Evolutionary conservation across 2,113 vertebrate genomes (phyloP).

Genomic region (Phoxinus phoxinus): DNA sequence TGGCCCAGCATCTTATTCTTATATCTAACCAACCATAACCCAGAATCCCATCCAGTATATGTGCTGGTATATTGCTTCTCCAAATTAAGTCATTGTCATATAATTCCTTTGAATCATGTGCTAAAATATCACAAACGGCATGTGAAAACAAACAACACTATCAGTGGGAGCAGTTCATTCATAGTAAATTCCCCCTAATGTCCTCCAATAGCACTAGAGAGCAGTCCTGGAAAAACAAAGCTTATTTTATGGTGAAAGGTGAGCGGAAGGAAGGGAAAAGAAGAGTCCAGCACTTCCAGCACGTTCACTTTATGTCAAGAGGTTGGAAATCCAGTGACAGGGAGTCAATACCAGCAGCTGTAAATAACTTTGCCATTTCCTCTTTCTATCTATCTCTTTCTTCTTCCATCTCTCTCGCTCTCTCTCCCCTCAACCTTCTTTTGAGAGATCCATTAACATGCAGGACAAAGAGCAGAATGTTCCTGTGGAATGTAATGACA

Average conservation of each 20-base stretch:
- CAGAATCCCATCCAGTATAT: neutral
- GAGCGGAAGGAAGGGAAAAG: constrained; percentile 20
- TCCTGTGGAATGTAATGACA: constrained; percentile 32
- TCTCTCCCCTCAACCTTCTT: constrained; percentile 8
- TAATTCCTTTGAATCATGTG: neutral
- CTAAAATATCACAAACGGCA: neutral
- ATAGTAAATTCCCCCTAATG: neutral
- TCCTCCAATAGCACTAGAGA: neutral
- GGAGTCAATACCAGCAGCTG: constrained; percentile 38
- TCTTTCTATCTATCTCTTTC: constrained; percentile 10
- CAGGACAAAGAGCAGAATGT: constrained; percentile 37
- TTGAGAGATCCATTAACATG: constrained; percentile 35
- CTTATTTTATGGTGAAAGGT: neutral
- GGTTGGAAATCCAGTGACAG: constrained; percentile 36
- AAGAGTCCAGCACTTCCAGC: constrained; percentile 19
- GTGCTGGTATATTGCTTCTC: neutral
- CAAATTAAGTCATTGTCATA: neutral
- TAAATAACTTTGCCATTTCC: constrained; percentile 39
- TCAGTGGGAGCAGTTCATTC: neutral
- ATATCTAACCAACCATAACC: neutral
- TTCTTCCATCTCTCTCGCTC: neutral
- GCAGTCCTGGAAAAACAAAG: neutral
- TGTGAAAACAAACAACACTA: neutral
- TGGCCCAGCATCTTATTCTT: neutral
- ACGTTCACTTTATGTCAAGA: constrained; percentile 16